phyloP scores from a whole-genome alignment of 1,140 invertebrate species.

The Drosophila biarmipes region DNA sequence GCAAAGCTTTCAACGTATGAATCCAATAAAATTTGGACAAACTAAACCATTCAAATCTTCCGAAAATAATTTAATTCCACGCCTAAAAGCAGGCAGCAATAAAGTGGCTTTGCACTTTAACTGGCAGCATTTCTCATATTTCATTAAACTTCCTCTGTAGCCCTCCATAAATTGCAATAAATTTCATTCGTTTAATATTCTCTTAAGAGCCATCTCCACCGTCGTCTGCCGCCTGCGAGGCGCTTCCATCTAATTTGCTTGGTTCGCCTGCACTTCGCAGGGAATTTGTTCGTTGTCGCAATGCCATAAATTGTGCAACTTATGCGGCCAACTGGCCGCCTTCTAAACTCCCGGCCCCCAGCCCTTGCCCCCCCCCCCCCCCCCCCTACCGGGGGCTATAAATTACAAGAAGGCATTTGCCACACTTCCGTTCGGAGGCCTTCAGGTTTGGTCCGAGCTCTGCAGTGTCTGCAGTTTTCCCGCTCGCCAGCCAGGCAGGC shows the following conservation, averaged over 20 bases:
- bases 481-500: background rate
- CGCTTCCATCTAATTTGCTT: slow-evolving; percentile 57
- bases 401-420: slow-evolving; percentile 79
- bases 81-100: background rate
- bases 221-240: slow-evolving; percentile 11
- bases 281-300: slow-evolving; percentile 70
- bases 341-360: background rate
- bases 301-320: slow-evolving; percentile 75
- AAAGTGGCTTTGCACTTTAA: slow-evolving; percentile 6
- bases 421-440: slow-evolving; percentile 65
- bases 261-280: slow-evolving; percentile 51
- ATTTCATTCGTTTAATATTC: slow-evolving; percentile 40
- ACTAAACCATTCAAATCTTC: background rate
- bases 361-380: background rate
- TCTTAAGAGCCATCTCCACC: slow-evolving; percentile 8
- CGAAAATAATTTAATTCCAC: background rate
- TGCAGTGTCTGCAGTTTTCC: slow-evolving; percentile 61
- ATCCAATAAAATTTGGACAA: background rate
- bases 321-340: slow-evolving; percentile 66
- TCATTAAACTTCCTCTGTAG: slow-evolving; percentile 36
- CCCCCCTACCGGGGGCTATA: slow-evolving; percentile 46
- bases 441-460: slow-evolving; percentile 22
- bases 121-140: slow-evolving; percentile 25
- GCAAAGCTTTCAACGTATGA: too few species aligned
- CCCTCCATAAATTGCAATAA: slow-evolving; percentile 42